phyloP scores from a whole-genome alignment of 2,888 invertebrate species.

The Ichneumon xanthorius region DNA sequence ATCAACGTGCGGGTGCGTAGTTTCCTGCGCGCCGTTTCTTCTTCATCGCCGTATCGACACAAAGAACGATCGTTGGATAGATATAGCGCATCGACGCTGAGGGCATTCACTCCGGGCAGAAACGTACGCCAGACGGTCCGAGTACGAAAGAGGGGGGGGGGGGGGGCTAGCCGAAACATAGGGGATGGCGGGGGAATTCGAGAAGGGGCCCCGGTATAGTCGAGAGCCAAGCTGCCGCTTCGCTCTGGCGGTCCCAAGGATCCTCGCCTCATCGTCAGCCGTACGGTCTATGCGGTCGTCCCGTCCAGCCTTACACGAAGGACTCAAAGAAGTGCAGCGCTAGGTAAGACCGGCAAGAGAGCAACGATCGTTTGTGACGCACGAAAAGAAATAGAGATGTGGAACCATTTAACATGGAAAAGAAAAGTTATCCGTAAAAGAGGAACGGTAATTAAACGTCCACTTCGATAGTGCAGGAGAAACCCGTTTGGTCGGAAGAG shows the following conservation, averaged over 20 bases:
- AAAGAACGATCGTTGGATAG: slow-evolving; percentile 66
- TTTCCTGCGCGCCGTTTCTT: not conserved
- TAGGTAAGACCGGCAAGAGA: not conserved
- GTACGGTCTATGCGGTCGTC: not conserved
- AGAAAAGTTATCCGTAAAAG: not conserved
- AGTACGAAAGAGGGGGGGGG: slow-evolving; percentile 63
- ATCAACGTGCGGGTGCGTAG: not conserved
- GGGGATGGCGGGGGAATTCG: slow-evolving; percentile 1
- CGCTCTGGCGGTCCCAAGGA: slow-evolving; percentile 12
- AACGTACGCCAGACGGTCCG: slow-evolving; percentile 69
- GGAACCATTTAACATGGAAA: not conserved
- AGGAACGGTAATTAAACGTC: too few relatives aligned
- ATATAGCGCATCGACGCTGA: slow-evolving; percentile 68
- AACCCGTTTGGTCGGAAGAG: too few relatives aligned
- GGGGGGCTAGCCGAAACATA: slow-evolving; percentile 20
- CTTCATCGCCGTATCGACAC: slow-evolving; percentile 51
- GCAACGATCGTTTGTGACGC: too few relatives aligned
- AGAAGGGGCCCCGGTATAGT: slow-evolving; percentile 30
- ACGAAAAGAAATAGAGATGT: too few relatives aligned
- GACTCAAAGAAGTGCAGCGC: not conserved
- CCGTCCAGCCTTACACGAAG: not conserved
- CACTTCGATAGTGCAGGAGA: too few relatives aligned
- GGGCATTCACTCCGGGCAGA: slow-evolving; percentile 67
- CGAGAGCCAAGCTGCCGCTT: slow-evolving; percentile 25
- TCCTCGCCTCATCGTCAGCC: slow-evolving; percentile 10